Evolutionary conservation across 2,888 invertebrate species (phyloP).

Genomic region (Eustalomyia histrio): DNA sequence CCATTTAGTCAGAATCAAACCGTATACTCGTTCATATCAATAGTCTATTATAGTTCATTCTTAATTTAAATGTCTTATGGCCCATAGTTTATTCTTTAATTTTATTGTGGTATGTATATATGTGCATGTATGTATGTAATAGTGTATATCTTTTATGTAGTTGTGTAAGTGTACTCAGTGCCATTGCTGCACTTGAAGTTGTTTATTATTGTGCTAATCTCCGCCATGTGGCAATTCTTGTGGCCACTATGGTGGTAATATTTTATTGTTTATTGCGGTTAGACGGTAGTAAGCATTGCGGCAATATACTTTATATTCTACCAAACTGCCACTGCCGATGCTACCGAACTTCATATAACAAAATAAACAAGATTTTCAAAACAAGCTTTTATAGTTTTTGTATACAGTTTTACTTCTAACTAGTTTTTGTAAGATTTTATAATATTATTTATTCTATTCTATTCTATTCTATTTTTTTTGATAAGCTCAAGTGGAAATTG

Average conservation of each 20-base stretch:
- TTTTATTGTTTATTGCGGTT: conserved; percentile 66
- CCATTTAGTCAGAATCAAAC: too few relatives aligned
- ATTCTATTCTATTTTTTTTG: not conserved
- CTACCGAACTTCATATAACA: conserved; percentile 35
- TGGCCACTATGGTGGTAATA: conserved; percentile 66
- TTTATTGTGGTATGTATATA: not conserved
- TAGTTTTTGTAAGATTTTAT: conserved; percentile 28
- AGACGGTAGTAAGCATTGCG: conserved; percentile 65
- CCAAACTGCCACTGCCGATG: conserved; percentile 21
- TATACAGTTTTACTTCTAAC: conserved; percentile 23
- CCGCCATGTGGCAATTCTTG: conserved; percentile 66
- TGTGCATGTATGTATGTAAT: conserved; percentile 12
- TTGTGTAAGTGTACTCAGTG: conserved; percentile 15
- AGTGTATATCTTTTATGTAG: not conserved
- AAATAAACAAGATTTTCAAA: conserved; percentile 42
- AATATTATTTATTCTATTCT: conserved; percentile 5
- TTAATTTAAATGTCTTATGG: too few relatives aligned
- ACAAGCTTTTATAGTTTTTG: conserved; percentile 27
- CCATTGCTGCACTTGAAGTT: conserved; percentile 64
- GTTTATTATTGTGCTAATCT: conserved; percentile 67
- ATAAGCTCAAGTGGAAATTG: conserved; percentile 48
- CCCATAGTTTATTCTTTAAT: conserved; percentile 1
- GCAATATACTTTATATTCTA: conserved; percentile 38
- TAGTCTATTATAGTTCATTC: too few relatives aligned
- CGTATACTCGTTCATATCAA: too few relatives aligned